Evolutionary conservation across 2,797 vertebrate genomes (phyloP), one percentile per base, ranked within the genome.

Genomic region (Tachyglossus aculeatus): DNA sequence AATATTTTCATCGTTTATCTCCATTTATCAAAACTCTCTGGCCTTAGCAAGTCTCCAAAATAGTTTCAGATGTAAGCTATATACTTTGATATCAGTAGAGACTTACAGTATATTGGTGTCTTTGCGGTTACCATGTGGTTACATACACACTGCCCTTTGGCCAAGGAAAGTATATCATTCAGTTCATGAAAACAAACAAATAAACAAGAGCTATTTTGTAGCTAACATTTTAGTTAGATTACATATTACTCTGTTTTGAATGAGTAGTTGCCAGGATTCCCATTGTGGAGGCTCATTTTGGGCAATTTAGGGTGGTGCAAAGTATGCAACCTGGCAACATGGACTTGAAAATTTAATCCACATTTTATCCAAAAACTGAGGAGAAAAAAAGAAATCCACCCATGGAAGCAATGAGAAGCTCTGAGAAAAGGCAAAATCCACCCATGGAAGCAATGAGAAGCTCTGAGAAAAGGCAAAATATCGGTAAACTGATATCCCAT

Each of bases 11-110:
- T 71, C 37, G 1, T 83, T 86, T 38, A 80, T 81, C 80, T 84
- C 66, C 63, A 83, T 88, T 81, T 84, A 86, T 91, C 82, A 86
- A 69, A 83, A 52, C 24, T 51, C 62, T 71, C 54, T 38, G 38
- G 62, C 70, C 31, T 57, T 71, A 67, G 66, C 34, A 67, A 70
- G 83, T 59, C 47, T 54, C 77, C 62, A 74, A 67, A 88, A 48
- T 10, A 59, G 71, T 86, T 86, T 78, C 81, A 89, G 71, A 78
- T 89, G 77, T 45, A 70, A 87, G 65, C 13, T 56, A 65, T 39
- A 15, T 54, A 21, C 43, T 63, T 63, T 1, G 8, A 25, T 58
- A 33, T 56, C 73, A 74, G 67, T 41, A 34, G 52, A 10, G 65
- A 76, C 57, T 29, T 2, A 37, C 9, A 50, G 3, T 24, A 22